Evolutionary conservation across 1,140 invertebrate genomes (phyloP), one percentile per base, ranked within the genome.

Genomic region (Proales similis): DNA sequence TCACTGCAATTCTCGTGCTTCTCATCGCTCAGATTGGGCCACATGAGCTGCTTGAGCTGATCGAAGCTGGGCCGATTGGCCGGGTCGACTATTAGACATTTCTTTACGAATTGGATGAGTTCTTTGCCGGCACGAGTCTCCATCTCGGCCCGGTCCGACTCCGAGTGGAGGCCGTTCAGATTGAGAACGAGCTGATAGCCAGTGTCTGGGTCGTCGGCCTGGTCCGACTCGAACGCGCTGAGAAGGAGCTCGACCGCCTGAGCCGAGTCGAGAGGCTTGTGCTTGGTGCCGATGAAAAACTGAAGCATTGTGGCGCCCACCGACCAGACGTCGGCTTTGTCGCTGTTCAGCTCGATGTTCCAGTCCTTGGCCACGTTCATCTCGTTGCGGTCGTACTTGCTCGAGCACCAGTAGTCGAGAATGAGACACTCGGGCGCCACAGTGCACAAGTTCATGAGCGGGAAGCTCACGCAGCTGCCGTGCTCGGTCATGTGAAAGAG

Each of bases 271-370:
- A 57, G 17, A 0, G 11, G 39, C 19, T 39, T n/a, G 45, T 42
- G 39, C 30, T 39, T 42, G 3, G 45, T 24, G 30, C 51, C 51
- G 27, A 57, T 42, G 20, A 57, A 84, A 74, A 87, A 71, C 76
- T 94, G 88, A 3, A 86, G 77, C 27, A 93, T 70, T 38, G 95
- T 84, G 22, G 95, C 84, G 42, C 88, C 91, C 57, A 93, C 74
- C 2, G 88, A 85, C 91, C 91, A 96, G 5, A 89, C 80, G 78
- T 95, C 91, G 38, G 82, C 82, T 75, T 88, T 85, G 3, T 80
- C 79, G 30, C 71, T 70, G n/a, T 65, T 61, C 42, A 65, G 63
- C 14, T 69, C 27, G 22, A 49, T 60, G 6, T 66, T 48, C 9
- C 67, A 66, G 5, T 64, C 47, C 22, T 68, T 68, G 45, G 67